phyloP scores from a whole-genome alignment of 1,140 invertebrate genomes.

The Caerostris darwini region DNA sequence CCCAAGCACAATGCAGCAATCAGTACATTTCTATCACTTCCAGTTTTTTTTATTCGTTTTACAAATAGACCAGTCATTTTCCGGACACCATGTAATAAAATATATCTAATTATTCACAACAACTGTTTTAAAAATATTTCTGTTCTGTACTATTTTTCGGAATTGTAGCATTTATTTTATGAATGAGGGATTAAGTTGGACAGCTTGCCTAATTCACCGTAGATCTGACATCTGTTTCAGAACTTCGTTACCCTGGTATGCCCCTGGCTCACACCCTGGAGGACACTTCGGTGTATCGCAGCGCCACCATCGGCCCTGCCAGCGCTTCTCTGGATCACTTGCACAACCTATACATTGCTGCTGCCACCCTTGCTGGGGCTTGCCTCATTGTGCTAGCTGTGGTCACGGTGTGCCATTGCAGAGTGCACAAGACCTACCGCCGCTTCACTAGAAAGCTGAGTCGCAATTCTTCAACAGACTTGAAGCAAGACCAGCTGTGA shows the following conservation, averaged over 20 bases:
- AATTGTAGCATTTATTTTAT: too few relatives aligned
- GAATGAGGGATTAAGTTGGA: background rate
- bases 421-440: constrained; percentile 87
- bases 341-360: constrained; percentile 88
- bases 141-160: too few relatives aligned
- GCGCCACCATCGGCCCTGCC: constrained; percentile 61
- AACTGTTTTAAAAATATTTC: too few relatives aligned
- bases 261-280: constrained; percentile 70
- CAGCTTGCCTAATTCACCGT: constrained; percentile 43
- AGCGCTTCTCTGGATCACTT: constrained; percentile 83
- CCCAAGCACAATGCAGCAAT: too few relatives aligned
- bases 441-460: constrained; percentile 80
- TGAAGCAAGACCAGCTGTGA: constrained; percentile 78
- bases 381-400: constrained; percentile 87
- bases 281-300: constrained; percentile 71
- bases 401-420: constrained; percentile 87
- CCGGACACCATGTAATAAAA: too few relatives aligned
- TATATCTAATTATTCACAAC: too few relatives aligned
- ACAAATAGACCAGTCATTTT: too few relatives aligned
- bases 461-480: constrained; percentile 65
- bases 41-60: too few relatives aligned
- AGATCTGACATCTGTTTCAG: constrained; percentile 73
- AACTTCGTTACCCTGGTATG: constrained; percentile 73
- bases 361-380: constrained; percentile 87
- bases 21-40: too few relatives aligned